These are phyloP conservation scores for Trachelipus rathkii DNA, from an alignment of 1,140 invertebrate species.

Conservation along the genomic window DNA sequence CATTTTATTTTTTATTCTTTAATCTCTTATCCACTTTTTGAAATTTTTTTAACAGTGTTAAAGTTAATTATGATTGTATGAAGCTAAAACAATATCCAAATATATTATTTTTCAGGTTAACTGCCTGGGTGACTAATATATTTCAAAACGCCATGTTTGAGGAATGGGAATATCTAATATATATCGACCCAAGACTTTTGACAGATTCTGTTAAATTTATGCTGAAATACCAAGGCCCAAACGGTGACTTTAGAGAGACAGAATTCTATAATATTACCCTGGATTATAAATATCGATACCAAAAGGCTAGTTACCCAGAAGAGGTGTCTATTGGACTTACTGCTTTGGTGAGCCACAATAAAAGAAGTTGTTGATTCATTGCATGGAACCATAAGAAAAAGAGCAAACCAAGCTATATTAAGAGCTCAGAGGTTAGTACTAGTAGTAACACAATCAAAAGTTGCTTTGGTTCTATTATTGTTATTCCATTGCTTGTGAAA, in stretches of 20 bases:
- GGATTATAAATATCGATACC: conserved; percentile 35
- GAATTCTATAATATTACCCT: conserved; percentile 40
- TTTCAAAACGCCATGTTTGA: conserved; percentile 52
- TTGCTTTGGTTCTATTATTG: too few species aligned
- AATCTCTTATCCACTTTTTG: too few species aligned
- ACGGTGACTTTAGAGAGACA: conserved; percentile 54
- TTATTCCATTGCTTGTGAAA: too few species aligned
- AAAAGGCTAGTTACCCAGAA: not conserved
- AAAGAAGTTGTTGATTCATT: conserved; percentile 48
- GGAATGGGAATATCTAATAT: conserved; percentile 57
- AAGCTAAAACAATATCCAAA: too few species aligned
- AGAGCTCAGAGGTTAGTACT: conserved; percentile 17
- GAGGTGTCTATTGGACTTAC: not conserved
- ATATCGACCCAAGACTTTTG: conserved; percentile 52
- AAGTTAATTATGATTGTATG: too few species aligned
- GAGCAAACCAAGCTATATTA: not conserved
- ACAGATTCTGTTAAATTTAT: conserved; percentile 50
- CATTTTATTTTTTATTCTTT: too few species aligned
- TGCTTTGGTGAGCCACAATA: conserved; percentile 46
- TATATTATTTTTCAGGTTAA: conserved; percentile 49
- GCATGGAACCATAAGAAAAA: conserved; percentile 47
- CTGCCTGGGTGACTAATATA: conserved; percentile 52
- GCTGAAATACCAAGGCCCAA: conserved; percentile 50
- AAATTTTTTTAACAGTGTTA: too few species aligned
- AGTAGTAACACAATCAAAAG: too few species aligned